Conservation (phyloP, 2,797 vertebrate species). For the Tokudaia muenninki region DNA sequence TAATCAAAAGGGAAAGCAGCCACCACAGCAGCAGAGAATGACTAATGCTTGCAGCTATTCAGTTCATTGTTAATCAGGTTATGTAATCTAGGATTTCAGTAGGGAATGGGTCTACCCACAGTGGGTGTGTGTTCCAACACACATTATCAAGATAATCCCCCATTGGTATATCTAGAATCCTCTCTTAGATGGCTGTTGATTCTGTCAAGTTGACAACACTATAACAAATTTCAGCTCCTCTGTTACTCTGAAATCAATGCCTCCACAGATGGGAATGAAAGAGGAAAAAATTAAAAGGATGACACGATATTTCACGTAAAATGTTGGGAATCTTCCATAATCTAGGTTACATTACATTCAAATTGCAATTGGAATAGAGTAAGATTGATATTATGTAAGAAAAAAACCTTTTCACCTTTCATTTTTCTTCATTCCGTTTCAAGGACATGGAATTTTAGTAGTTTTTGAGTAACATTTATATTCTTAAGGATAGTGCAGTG, state of each 20-base stretch:
- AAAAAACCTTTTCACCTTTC: conserved; percentile 37
- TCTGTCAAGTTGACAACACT: not conserved
- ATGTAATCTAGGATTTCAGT: not conserved
- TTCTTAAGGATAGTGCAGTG: not conserved
- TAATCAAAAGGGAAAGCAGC: too few relatives aligned
- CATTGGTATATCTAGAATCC: not conserved
- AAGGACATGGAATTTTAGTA: conserved; percentile 22
- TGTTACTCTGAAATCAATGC: not conserved
- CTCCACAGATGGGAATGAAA: not conserved
- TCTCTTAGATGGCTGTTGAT: not conserved
- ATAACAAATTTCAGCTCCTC: not conserved
- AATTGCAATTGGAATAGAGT: not conserved
- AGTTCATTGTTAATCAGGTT: not conserved
- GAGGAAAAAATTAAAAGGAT: not conserved
- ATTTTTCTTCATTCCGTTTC: conserved; percentile 21
- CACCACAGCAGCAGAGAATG: not conserved
- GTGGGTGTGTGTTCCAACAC: not conserved
- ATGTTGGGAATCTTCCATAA: conserved; percentile 7
- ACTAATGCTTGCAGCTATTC: not conserved
- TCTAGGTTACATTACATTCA: conserved; percentile 15
- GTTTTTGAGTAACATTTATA: conserved; percentile 51
- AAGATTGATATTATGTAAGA: not conserved
- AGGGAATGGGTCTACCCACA: not conserved
- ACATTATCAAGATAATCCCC: not conserved
- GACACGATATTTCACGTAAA: not conserved